Conservation (phyloP, 2,888 invertebrate genomes). For the Leptopilina drosophilae region DNA sequence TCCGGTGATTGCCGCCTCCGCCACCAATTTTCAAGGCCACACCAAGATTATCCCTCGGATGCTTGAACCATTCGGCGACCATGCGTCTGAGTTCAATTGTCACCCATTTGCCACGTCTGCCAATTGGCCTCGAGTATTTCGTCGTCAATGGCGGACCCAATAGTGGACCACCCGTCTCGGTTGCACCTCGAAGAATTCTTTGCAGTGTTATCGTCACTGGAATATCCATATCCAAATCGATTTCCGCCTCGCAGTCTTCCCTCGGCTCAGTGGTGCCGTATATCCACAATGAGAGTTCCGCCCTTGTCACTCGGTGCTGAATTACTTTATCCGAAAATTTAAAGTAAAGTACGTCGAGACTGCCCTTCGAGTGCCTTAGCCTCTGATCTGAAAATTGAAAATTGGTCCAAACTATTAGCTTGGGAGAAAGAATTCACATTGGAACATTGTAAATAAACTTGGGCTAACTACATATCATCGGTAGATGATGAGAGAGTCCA, state of each 20-base stretch:
- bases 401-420: neutral
- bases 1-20: conserved; percentile 78
- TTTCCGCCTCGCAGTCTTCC: conserved; percentile 64
- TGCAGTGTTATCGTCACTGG: conserved; percentile 77
- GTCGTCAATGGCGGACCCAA: conserved; percentile 72
- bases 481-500: no score
- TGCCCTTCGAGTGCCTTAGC: conserved; percentile 83
- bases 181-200: conserved; percentile 78
- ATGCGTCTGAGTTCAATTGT: conserved; percentile 86
- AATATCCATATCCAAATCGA: conserved; percentile 67
- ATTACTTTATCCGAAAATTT: conserved; percentile 84
- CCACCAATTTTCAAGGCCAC: conserved; percentile 83
- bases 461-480: no score
- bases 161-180: conserved; percentile 66
- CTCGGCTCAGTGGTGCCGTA: conserved; percentile 74
- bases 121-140: conserved; percentile 69
- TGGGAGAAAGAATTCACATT: no score
- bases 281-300: conserved; percentile 84
- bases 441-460: no score
- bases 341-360: conserved; percentile 84
- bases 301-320: conserved; percentile 84
- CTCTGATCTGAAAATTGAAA: conserved; percentile 80
- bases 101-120: conserved; percentile 83
- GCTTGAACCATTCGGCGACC: conserved; percentile 87
- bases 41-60: conserved; percentile 86